Evolutionary conservation across 2,888 invertebrate genomes (phyloP).

Genomic region (Parapristionchus giblindavisi): DNA sequence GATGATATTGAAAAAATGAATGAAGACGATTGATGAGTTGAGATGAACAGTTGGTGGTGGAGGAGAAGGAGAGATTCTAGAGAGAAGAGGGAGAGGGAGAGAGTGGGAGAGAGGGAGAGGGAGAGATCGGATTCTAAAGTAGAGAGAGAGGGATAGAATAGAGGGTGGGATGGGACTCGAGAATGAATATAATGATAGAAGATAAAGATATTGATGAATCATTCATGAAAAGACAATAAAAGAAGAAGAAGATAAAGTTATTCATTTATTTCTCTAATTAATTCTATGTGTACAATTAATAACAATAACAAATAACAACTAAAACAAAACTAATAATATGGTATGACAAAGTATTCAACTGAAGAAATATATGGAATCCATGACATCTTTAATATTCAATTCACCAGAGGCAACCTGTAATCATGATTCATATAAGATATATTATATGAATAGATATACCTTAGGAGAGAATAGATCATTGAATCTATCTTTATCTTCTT

Average conservation of each 20-base stretch:
- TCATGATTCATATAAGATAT: background rate
- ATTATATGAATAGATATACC: constrained; percentile 10
- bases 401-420: constrained; percentile 66
- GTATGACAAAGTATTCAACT: constrained; percentile 66
- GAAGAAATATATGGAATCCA: constrained; percentile 73
- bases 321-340: background rate
- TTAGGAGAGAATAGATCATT: constrained; percentile 43
- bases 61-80: background rate
- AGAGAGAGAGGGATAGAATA: background rate
- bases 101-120: constrained; percentile 1
- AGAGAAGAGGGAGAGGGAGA: background rate
- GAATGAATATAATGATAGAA: background rate
- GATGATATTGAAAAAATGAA: too few relatives aligned
- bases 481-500: constrained; percentile 35
- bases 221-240: background rate
- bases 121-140: background rate
- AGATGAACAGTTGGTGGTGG: background rate
- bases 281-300: background rate
- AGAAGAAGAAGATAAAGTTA: constrained; percentile 6
- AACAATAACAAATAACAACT: constrained; percentile 21
- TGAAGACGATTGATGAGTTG: constrained; percentile 1
- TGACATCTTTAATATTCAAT: constrained; percentile 71
- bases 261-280: background rate
- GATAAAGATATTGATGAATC: background rate
- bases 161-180: background rate